phyloP scores from a whole-genome alignment of 2,888 invertebrate species.

The Drosophila maculinotata region DNA sequence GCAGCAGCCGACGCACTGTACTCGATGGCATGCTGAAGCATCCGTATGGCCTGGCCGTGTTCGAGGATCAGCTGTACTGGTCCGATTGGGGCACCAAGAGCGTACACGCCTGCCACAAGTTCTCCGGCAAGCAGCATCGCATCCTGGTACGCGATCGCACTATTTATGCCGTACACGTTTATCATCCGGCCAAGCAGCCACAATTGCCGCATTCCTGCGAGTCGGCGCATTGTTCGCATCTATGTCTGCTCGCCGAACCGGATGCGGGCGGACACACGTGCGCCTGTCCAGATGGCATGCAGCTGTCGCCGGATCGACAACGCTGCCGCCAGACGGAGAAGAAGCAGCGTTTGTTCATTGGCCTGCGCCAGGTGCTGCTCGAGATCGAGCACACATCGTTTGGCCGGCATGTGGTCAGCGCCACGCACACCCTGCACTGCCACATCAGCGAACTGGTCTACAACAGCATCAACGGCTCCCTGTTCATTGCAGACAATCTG shows the following conservation, averaged over 20 bases:
- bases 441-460: conserved; percentile 89
- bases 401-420: conserved; percentile 88
- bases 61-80: conserved; percentile 95
- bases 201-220: conserved; percentile 88
- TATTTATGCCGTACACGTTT: conserved; percentile 88
- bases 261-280: conserved; percentile 87
- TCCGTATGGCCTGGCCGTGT: conserved; percentile 93
- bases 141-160: conserved; percentile 86
- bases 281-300: conserved; percentile 91
- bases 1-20: conserved; percentile 88
- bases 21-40: conserved; percentile 89
- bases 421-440: conserved; percentile 85
- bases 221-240: conserved; percentile 89
- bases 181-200: conserved; percentile 89
- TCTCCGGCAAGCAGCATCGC: conserved; percentile 88
- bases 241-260: conserved; percentile 90
- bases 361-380: conserved; percentile 87
- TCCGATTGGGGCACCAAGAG: conserved; percentile 93
- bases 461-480: conserved; percentile 86
- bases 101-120: conserved; percentile 91
- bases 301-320: conserved; percentile 86
- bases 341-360: conserved; percentile 85
- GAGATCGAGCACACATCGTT: conserved; percentile 88
- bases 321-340: conserved; percentile 87
- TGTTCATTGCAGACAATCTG: conserved; percentile 86